Evolutionary conservation across 2,113 vertebrate species (phyloP).

Genomic region (Sitta europaea): DNA sequence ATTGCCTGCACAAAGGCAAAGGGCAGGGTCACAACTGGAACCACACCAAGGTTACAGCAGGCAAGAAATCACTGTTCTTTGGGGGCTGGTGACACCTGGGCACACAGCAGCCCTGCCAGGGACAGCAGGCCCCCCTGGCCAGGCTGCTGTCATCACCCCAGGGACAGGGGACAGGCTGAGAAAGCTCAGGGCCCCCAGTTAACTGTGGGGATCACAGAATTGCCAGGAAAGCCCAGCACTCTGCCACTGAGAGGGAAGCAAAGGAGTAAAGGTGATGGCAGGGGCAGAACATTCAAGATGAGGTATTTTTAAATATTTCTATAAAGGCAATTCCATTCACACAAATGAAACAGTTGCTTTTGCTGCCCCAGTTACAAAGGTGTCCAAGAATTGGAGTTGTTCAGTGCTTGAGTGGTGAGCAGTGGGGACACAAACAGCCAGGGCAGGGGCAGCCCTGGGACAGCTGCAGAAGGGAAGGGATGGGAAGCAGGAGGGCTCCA

Average conservation of each 20-base stretch:
- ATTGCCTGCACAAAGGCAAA: background rate
- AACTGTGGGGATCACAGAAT: background rate
- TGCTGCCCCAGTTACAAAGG: background rate
- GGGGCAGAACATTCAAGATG: background rate
- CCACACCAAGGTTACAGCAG: background rate
- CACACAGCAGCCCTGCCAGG: background rate
- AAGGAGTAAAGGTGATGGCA: background rate
- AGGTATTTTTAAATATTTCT: background rate
- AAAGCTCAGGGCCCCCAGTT: background rate
- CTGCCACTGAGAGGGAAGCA: background rate
- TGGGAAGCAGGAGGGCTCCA: background rate
- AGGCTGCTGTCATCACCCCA: background rate
- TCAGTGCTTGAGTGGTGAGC: background rate
- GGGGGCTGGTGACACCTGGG: background rate
- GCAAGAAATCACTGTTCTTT: background rate
- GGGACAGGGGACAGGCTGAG: background rate
- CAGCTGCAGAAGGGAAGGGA: background rate
- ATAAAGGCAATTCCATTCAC: background rate
- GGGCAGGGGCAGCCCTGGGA: background rate
- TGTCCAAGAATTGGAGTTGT: background rate
- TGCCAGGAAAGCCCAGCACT: background rate
- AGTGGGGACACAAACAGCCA: background rate
- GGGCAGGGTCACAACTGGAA: background rate
- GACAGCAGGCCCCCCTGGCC: rapidly evolving
- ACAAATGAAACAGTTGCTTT: background rate